phyloP scores from a whole-genome alignment of 2,888 invertebrate genomes.

The Tuta absoluta region DNA sequence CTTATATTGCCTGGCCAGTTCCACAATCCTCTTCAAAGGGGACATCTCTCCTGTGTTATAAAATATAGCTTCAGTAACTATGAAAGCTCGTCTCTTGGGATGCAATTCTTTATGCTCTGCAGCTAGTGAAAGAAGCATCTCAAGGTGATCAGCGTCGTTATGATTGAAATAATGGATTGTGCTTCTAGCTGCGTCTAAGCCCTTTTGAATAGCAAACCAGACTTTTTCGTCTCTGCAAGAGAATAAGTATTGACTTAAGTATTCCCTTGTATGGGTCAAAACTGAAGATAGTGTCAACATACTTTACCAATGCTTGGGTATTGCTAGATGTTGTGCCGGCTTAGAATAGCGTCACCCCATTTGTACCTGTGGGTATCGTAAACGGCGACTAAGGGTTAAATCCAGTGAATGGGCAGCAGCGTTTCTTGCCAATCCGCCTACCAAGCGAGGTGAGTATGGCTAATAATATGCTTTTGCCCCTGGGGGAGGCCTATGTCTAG shows the following conservation, averaged over 20 bases:
- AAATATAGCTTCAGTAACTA: conserved; percentile 96
- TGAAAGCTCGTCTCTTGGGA: conserved; percentile 83
- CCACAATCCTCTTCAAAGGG: conserved; percentile 89
- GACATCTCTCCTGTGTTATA: conserved; percentile 95
- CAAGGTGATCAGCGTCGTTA: conserved; percentile 92
- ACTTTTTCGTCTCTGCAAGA: conserved; percentile 90
- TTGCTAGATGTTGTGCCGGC: too few relatives aligned
- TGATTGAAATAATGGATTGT: conserved; percentile 92
- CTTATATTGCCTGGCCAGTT: conserved; percentile 91
- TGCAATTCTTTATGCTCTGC: conserved; percentile 63
- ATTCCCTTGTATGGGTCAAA: too few relatives aligned
- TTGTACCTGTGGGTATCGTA: too few relatives aligned
- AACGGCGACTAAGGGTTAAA: too few relatives aligned
- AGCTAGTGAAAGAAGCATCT: conserved; percentile 83
- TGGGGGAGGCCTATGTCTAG: too few relatives aligned
- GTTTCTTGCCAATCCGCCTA: too few relatives aligned
- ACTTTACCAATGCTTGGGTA: too few relatives aligned
- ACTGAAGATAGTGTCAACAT: too few relatives aligned
- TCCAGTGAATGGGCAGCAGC: too few relatives aligned
- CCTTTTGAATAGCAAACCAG: conserved; percentile 95
- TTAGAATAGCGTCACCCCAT: too few relatives aligned
- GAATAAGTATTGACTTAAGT: conserved; percentile 46
- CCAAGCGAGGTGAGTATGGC: too few relatives aligned
- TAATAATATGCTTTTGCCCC: too few relatives aligned
- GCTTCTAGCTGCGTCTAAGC: conserved; percentile 93